Evolutionary conservation across 2,888 invertebrate genomes (phyloP).

Genomic region (Hetaerina titia): DNA sequence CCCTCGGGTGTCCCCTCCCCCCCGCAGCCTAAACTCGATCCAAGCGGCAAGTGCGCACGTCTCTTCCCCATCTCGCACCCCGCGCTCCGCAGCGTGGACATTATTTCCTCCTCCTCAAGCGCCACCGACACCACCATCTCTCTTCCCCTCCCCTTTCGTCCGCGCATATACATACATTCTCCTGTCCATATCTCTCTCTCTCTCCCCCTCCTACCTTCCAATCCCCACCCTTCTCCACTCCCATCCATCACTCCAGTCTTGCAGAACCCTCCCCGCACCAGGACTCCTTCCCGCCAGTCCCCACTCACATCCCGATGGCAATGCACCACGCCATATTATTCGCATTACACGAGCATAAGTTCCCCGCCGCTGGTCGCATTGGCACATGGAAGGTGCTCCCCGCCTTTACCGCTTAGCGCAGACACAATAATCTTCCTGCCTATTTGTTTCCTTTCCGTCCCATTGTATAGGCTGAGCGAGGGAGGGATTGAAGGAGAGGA

Average conservation of each 20-base stretch:
- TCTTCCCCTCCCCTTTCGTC: neutral
- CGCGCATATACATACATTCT: neutral
- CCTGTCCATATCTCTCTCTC: neutral
- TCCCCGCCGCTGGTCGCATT: neutral
- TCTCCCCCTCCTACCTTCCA: neutral
- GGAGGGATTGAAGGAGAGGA: neutral
- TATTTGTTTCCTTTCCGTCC: slow-evolving; percentile 6
- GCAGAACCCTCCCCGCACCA: neutral
- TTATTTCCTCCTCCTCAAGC: slow-evolving; percentile 17
- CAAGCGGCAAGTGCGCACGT: neutral
- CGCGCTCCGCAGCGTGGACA: neutral
- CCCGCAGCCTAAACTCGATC: neutral
- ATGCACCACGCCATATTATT: slow-evolving; percentile 8
- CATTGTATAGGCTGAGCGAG: neutral
- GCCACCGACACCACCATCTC: neutral
- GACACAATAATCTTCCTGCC: slow-evolving; percentile 17
- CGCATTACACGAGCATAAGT: slow-evolving; percentile 17
- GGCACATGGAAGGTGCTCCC: neutral
- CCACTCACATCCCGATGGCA: neutral
- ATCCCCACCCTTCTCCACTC: neutral
- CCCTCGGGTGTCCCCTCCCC: neutral
- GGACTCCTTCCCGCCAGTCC: neutral
- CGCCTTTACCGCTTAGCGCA: neutral
- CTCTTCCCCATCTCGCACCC: neutral
- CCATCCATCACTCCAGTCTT: neutral